Conservation (phyloP, 2,113 vertebrate species). For the Neodon shergylaensis region DNA sequence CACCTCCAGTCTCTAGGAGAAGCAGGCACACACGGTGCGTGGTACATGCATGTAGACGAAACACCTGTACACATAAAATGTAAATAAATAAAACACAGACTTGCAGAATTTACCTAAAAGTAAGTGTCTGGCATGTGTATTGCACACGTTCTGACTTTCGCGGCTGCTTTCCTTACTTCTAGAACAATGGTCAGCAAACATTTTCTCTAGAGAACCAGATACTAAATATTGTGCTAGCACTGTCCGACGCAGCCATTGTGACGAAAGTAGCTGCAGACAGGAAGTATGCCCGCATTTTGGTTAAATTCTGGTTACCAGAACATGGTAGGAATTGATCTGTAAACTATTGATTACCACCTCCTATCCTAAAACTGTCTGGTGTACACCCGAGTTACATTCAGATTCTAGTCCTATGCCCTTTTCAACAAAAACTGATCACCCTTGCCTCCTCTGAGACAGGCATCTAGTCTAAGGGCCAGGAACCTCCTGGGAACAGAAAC, state of each 20-base stretch:
- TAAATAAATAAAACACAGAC: background rate
- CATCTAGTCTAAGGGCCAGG: background rate
- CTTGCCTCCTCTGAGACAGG: background rate
- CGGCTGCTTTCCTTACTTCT: background rate
- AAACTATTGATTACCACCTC: background rate
- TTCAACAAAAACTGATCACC: background rate
- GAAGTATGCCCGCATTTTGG: background rate
- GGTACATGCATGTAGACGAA: background rate
- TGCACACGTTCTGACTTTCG: background rate
- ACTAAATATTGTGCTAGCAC: background rate
- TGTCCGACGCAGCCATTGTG: background rate
- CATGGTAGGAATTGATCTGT: background rate
- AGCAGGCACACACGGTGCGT: background rate
- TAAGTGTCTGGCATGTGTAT: background rate
- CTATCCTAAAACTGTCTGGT: background rate
- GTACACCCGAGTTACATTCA: background rate
- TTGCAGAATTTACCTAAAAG: background rate
- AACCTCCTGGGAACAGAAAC: background rate
- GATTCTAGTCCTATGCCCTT: background rate
- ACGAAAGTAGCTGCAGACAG: too few relatives aligned
- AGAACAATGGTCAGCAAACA: background rate
- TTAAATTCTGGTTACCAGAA: background rate
- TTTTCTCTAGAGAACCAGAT: background rate
- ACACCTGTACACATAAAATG: background rate
- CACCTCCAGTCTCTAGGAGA: too few relatives aligned